Evolutionary conservation across 35 echinoderm and acorn worm species (phyloP), one percentile per base, ranked within the genome.

Genomic region (Heliocidaris erythrogramma): DNA sequence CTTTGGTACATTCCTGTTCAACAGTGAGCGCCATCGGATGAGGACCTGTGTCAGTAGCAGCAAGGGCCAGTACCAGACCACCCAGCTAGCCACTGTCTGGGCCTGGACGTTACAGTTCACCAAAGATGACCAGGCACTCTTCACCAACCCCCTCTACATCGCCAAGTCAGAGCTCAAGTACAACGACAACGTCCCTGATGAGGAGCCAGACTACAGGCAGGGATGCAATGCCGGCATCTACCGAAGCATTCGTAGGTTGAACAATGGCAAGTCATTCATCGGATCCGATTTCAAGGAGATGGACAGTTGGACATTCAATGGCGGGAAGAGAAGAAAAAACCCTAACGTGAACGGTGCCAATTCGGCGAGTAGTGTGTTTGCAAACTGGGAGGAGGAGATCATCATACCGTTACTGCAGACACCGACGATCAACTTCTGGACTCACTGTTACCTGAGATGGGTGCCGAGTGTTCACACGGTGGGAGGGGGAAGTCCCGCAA

Each of bases 1-100:
- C 95, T 99, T 99, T 94, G 98, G 95, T 60, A 99, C 97, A 2
- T 99, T 99, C 85, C 93, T 99, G 69, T 99, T 99, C 94, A 96
- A 96, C 91, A 94, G 94, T 48, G 98, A 99, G 94, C 88, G 94
- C 29, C 96, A 99, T n/a, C 95, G 97, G 47, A 89, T 86, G 12
- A 87, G 93, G 92, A 88, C 94, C 21, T 96, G 94, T 49, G 18
- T 95, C 30, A 85, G 61, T 0, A 93, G 78, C 24, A 88, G 10
- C 32, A 95, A 94, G 47, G 91, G 91, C 49, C 91, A 92, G 49
- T 92, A 92, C 91, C 85, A 78, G 32, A 94, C 95, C 30, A 94
- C 93, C 47, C 94, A 95, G 90, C 93, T 99, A 49, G 96, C 96
- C 85, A 96, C 98, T 2, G 98, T 99, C 5, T 99, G 98, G 98